These are phyloP conservation scores for Trichosurus vulpecula DNA, from an alignment of 2,797 vertebrate species.

Conservation along the genomic window DNA sequence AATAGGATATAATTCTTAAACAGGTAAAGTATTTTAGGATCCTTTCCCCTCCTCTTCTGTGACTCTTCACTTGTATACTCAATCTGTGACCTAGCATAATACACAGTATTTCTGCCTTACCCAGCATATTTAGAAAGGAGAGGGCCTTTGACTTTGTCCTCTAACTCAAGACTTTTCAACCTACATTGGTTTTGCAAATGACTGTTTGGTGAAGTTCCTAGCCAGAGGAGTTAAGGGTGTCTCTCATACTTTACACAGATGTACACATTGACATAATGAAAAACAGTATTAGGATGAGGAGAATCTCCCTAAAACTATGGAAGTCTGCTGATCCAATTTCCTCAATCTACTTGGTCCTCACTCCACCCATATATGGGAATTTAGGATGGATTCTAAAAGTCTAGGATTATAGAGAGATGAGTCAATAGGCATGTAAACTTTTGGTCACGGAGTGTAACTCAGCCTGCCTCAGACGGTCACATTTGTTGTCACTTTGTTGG, in stretches of 20 bases:
- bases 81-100: background rate
- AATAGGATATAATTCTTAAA: slow-evolving; percentile 25
- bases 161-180: background rate
- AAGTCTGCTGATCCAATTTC: slow-evolving; percentile 35
- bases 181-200: slow-evolving; percentile 40
- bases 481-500: slow-evolving; percentile 69
- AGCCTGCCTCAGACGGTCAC: slow-evolving; percentile 66
- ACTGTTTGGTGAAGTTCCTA: background rate
- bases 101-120: background rate
- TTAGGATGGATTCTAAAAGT: slow-evolving; percentile 68
- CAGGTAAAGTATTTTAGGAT: slow-evolving; percentile 1
- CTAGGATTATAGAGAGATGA: slow-evolving; percentile 36
- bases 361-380: slow-evolving; percentile 7
- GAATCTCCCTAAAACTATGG: slow-evolving; percentile 15
- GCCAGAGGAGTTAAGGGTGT: slow-evolving; percentile 27
- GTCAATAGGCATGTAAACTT: slow-evolving; percentile 64
- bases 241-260: slow-evolving; percentile 32
- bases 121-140: slow-evolving; percentile 20
- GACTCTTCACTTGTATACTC: background rate
- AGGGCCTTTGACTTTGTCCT: slow-evolving; percentile 30
- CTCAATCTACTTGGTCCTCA: slow-evolving; percentile 19
- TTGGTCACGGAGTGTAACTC: slow-evolving; percentile 30
- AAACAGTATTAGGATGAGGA: slow-evolving; percentile 59
- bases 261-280: slow-evolving; percentile 45
- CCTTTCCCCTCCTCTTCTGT: background rate